Base-by-base conservation (phyloP, 2,113 vertebrate species). In the Seriola quinqueradiata region DNA sequence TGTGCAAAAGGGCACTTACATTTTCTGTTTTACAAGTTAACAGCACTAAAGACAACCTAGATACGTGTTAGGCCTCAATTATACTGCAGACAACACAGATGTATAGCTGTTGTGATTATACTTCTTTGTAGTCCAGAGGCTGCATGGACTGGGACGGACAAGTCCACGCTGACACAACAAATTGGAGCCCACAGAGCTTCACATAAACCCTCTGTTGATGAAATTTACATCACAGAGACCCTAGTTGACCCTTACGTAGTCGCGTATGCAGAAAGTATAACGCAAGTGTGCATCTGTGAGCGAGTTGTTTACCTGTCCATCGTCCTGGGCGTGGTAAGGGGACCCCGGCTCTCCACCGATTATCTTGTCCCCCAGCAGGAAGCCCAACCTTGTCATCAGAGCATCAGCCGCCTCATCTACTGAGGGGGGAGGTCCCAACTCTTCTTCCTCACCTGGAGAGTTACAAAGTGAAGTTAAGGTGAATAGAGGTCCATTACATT, bases 401-500 rank as follows among this genome's bases (percentile, higher is more conserved):
- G 97, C 98, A 36, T 98, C 98, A 19, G 97, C 97, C 57, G 98
- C 98, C 94, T 99, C 97, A 92, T 99, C 97, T 52, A 98, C 98
- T 25, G 97, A 96, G 0, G 98, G 98, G 75, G 98, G 98, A 55
- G 98, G 98, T 71, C 98, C 98, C 75, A 99, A 92, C 57, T 97
- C 97, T 80, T 97, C 96, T 64, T 96, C 70, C 61, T 93, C 72
- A 55, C 89, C 93, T 91, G 82, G 11, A 50, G 19, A 72, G 44
- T 0, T 3, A 44, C 8, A 58, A 5, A 44, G 23, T 0, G 34
- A 63, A 13, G 12, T 0, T 55, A 48, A n/a, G 8, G 12, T 1
- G n/a, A 46, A 40, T 54, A 69, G 3, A 19, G 28, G 5, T 44
- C 3, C 10, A 32, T 36, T 11, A 38, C 14, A n/a, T 12, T 38